phyloP scores from a whole-genome alignment of 2,888 invertebrate species.

The Proisotoma minuta region DNA sequence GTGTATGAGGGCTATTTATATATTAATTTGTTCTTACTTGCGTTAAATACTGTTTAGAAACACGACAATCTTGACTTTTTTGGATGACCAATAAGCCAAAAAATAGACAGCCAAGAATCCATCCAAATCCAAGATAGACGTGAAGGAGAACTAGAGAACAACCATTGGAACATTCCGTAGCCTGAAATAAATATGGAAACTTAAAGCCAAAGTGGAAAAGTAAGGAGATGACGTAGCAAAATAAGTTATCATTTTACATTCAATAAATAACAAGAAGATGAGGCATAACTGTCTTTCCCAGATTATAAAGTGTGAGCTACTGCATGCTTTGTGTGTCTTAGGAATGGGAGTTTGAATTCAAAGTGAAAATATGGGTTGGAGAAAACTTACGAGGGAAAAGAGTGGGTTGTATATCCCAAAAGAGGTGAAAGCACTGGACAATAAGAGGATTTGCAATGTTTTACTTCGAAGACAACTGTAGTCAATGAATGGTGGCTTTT shows the following conservation, averaged over 20 bases:
- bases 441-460: conserved; percentile 73
- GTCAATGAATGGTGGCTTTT: conserved; percentile 79
- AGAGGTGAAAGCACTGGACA: conserved; percentile 72
- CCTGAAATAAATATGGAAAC: conserved; percentile 14
- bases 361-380: not conserved
- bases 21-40: conserved; percentile 48
- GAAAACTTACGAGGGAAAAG: conserved; percentile 62
- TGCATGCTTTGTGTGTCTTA: too few relatives aligned
- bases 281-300: not conserved
- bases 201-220: not conserved
- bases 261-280: not conserved
- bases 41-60: conserved; percentile 77
- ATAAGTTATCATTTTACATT: not conserved
- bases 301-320: not conserved
- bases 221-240: not conserved
- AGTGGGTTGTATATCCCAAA: conserved; percentile 82
- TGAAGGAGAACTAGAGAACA: conserved; percentile 54
- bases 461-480: conserved; percentile 76
- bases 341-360: not conserved
- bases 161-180: conserved; percentile 32
- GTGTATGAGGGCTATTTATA: not conserved
- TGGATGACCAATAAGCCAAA: conserved; percentile 78
- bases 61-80: conserved; percentile 76
- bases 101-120: conserved; percentile 73
- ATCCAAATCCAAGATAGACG: conserved; percentile 73